Conservation (phyloP, 2,888 invertebrate species). For the Melipona bicolor region DNA sequence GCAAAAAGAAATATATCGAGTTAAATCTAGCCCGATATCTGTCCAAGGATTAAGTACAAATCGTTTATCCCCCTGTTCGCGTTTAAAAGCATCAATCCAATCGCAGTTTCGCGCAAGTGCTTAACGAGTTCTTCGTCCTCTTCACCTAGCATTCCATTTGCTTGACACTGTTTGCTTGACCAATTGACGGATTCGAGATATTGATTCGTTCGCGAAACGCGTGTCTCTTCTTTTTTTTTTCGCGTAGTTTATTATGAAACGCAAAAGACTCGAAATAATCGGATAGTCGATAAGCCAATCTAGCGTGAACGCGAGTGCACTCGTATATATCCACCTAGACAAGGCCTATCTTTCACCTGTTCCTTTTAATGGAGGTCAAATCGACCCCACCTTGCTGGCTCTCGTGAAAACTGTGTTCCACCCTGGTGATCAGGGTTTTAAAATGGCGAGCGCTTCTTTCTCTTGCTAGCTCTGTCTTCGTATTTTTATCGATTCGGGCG, state of each 20-base stretch:
- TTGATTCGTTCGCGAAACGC: not conserved
- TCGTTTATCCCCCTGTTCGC: not conserved
- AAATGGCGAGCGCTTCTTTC: not conserved
- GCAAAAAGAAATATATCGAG: no score
- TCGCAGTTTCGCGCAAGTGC: not conserved
- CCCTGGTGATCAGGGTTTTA: not conserved
- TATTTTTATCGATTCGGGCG: not conserved
- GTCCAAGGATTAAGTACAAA: no score
- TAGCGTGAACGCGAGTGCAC: constrained; percentile 2
- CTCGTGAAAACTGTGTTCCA: constrained; percentile 6
- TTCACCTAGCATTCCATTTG: not conserved
- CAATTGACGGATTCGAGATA: not conserved
- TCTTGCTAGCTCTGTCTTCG: not conserved
- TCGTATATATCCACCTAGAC: constrained; percentile 7
- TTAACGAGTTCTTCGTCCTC: not conserved
- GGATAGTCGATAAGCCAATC: constrained; percentile 15
- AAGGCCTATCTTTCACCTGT: constrained; percentile 17
- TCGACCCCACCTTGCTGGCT: not conserved
- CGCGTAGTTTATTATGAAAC: not conserved
- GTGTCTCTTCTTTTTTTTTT: not conserved
- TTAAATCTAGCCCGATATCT: no score
- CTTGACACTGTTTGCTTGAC: not conserved
- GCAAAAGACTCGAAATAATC: constrained; percentile 12
- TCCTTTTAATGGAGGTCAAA: constrained; percentile 20
- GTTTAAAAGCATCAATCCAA: constrained; percentile 4